Conservation (phyloP, 2,888 invertebrate genomes). For the Geophilus truncorum region DNA sequence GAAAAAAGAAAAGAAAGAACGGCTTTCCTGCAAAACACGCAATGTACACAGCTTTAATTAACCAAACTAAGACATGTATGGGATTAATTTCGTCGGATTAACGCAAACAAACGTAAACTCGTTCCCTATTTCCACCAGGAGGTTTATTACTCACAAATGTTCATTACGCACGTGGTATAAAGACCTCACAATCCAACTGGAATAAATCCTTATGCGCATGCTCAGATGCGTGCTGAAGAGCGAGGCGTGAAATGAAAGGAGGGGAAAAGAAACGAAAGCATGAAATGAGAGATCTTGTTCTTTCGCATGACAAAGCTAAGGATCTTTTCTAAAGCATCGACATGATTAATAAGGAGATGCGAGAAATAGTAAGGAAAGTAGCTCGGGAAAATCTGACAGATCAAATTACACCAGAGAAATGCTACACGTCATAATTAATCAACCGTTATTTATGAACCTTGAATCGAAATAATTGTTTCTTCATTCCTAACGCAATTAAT, state of each 20-base stretch:
- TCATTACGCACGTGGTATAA: neutral
- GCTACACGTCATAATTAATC: no score
- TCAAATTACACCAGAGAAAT: no score
- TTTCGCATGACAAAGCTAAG: neutral
- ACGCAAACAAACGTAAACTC: neutral
- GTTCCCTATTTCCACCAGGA: neutral
- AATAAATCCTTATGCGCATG: neutral
- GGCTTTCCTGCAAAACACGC: neutral
- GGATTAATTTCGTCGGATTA: neutral
- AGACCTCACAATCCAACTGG: neutral
- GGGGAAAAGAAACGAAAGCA: constrained; percentile 1
- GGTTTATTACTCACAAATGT: constrained; percentile 4
- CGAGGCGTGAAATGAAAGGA: neutral
- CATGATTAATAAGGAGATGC: neutral
- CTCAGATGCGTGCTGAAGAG: neutral
- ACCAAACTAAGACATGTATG: neutral
- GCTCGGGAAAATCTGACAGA: neutral
- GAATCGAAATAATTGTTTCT: no score
- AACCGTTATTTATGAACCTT: no score
- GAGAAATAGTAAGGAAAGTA: neutral
- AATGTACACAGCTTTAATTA: neutral
- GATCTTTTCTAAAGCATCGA: neutral
- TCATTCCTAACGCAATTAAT: no score
- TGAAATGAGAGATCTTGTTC: constrained; percentile 22
- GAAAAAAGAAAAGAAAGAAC: neutral